phyloP scores from a whole-genome alignment of 2,113 vertebrate species.

The Murina feae region DNA sequence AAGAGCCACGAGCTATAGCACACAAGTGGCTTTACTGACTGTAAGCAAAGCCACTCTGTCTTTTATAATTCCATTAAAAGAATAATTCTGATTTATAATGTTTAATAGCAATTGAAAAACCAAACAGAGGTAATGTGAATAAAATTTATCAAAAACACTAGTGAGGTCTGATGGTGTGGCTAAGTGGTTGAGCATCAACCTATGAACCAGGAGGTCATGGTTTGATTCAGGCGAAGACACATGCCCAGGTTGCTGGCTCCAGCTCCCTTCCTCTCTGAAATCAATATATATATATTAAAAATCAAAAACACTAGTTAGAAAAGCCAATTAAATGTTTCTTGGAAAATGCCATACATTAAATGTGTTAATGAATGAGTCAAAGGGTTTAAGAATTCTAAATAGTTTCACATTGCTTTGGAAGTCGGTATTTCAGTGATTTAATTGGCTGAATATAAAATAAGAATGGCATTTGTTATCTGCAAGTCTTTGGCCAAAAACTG shows the following conservation, averaged over 20 bases:
- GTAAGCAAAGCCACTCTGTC: not conserved
- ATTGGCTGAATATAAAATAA: constrained; percentile 52
- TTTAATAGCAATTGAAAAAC: not conserved
- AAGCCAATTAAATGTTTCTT: constrained; percentile 24
- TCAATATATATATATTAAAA: too few species aligned
- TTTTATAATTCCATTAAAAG: not conserved
- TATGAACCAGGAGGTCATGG: too few species aligned
- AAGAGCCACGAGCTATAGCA: not conserved
- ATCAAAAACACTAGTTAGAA: not conserved
- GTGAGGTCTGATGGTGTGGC: not conserved
- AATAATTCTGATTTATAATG: constrained; percentile 2
- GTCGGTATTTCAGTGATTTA: constrained; percentile 44
- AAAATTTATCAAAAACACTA: not conserved
- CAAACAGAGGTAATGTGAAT: not conserved
- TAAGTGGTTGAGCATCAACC: too few species aligned
- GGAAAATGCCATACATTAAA: constrained; percentile 24
- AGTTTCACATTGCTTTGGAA: constrained; percentile 20
- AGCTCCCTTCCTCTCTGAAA: too few species aligned
- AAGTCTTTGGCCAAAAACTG: constrained; percentile 51
- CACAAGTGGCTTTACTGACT: not conserved
- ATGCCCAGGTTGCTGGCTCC: too few species aligned
- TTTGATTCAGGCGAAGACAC: too few species aligned
- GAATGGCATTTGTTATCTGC: constrained; percentile 61
- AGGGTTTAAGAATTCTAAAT: constrained; percentile 7
- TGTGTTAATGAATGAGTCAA: constrained; percentile 24